Conservation (phyloP, 2,113 vertebrate species). For the Centrocercus urophasianus region DNA sequence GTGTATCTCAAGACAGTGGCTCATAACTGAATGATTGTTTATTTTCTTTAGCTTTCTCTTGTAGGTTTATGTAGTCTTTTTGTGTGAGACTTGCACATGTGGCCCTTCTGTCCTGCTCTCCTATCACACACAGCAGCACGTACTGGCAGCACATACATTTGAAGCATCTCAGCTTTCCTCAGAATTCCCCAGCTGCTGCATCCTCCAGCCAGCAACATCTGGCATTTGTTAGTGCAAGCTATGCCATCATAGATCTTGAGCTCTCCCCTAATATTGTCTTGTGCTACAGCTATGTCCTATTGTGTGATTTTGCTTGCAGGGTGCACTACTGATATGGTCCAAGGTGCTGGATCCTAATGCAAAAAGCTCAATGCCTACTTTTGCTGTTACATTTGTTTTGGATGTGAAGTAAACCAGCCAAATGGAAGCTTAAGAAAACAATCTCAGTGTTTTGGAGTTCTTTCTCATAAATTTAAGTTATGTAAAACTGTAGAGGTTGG, state of each 20-base stretch:
- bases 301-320: neutral
- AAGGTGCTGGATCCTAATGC: neutral
- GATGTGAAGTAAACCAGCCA: neutral
- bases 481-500: neutral
- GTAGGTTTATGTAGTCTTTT: neutral
- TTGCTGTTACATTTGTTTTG: neutral
- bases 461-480: neutral
- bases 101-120: neutral
- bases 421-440: neutral
- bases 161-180: conserved; percentile 37
- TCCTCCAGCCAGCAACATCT: conserved; percentile 29
- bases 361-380: neutral
- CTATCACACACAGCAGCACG: neutral
- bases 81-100: neutral
- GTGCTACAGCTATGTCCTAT: neutral
- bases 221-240: conserved; percentile 37
- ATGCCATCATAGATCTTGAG: neutral
- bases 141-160: neutral
- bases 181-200: neutral
- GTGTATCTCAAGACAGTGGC: neutral
- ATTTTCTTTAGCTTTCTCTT: neutral
- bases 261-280: neutral
- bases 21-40: neutral
- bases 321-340: neutral
- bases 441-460: neutral